Percentiles rank a stretch among this genome's conserved stretches.
Conservation (phyloP, 2,888 invertebrate species). For the Lepidocyrtinus sp. region DNA sequence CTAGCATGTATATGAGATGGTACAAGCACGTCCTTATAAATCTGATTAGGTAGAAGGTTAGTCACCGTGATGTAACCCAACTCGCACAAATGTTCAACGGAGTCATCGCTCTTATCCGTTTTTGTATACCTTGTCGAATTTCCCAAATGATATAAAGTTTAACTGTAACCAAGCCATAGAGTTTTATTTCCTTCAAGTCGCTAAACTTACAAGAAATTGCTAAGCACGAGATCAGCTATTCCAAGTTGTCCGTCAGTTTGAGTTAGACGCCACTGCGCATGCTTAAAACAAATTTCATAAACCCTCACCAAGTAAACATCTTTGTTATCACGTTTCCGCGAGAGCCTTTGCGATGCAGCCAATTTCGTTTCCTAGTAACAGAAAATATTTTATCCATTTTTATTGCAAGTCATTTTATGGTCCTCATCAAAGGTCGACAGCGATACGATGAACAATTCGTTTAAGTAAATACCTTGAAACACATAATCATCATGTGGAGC, state of each 20-base stretch:
- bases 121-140: constrained; percentile 84
- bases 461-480: constrained; percentile 83
- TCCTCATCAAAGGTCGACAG: neutral
- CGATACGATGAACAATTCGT: too few relatives aligned
- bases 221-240: constrained; percentile 94
- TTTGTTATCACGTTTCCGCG: constrained; percentile 76
- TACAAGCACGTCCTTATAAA: constrained; percentile 89
- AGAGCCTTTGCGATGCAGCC: constrained; percentile 68
- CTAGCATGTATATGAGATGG: constrained; percentile 86
- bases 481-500: constrained; percentile 94
- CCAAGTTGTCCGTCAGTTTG: constrained; percentile 98
- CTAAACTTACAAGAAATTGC: constrained; percentile 87
- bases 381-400: neutral
- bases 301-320: constrained; percentile 84
- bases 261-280: constrained; percentile 97
- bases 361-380: constrained; percentile 67
- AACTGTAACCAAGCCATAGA: neutral
- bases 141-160: neutral
- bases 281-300: constrained; percentile 97
- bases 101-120: constrained; percentile 95
- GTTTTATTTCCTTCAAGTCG: neutral
- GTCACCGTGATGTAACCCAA: constrained; percentile 96
- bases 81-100: constrained; percentile 96
- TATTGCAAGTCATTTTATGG: neutral
- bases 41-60: constrained; percentile 94